Conservation (phyloP, 2,113 vertebrate species). For the Neogale vison region DNA sequence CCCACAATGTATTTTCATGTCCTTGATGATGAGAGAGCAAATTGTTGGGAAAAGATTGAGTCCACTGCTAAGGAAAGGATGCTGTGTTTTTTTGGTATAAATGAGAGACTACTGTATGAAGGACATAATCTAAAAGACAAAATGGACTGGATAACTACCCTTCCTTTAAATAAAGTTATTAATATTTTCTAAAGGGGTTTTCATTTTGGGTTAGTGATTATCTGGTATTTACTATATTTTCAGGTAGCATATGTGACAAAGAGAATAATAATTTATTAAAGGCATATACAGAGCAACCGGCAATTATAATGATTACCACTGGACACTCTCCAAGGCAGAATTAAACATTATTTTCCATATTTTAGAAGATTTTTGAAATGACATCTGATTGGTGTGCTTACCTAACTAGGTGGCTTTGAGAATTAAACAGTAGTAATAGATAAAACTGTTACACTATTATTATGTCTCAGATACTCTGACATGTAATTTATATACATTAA, state of each 20-base stretch:
- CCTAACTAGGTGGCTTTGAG: not conserved
- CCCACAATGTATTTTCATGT: not conserved
- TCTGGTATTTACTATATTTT: not conserved
- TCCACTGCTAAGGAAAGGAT: not conserved
- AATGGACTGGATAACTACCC: not conserved
- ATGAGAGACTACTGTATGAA: not conserved
- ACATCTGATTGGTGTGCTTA: not conserved
- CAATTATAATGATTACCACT: not conserved
- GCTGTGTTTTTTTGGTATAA: not conserved
- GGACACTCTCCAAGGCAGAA: not conserved
- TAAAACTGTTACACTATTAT: not conserved
- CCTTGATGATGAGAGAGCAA: slow-evolving; percentile 9
- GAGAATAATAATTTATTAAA: not conserved
- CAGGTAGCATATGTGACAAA: not conserved
- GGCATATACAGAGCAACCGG: not conserved
- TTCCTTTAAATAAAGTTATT: not conserved
- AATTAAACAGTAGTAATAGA: slow-evolving; percentile 14
- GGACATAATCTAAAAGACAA: not conserved
- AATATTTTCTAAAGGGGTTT: not conserved
- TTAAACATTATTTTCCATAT: not conserved
- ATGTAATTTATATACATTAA: not conserved
- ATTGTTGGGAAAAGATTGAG: not conserved
- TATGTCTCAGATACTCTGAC: not conserved
- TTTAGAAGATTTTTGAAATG: slow-evolving; percentile 37
- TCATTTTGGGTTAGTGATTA: not conserved